Conservation (phyloP, 1,140 invertebrate species). For the Bombus ignitus region DNA sequence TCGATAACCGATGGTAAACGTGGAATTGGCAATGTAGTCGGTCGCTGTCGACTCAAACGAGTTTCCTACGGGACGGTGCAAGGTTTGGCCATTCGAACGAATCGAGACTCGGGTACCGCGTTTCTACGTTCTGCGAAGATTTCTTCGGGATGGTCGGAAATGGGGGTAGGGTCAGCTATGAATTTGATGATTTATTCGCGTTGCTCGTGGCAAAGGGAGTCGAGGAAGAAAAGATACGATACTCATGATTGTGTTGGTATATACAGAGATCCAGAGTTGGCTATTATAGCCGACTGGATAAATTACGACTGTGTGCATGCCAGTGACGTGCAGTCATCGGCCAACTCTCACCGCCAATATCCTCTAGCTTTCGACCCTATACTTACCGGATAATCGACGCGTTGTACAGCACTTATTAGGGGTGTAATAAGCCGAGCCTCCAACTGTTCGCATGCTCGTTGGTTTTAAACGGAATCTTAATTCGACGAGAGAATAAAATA, state of each 20-base stretch:
- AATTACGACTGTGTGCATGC: conserved; percentile 76
- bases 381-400: conserved; percentile 81
- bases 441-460: conserved; percentile 27
- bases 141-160: conserved; percentile 1
- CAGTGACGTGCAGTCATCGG: conserved; percentile 79
- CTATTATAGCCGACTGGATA: conserved; percentile 71
- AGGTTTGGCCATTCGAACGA: too few species aligned
- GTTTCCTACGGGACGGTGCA: not conserved
- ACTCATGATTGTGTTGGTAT: conserved; percentile 18
- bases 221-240: not conserved
- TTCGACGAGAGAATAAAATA: too few species aligned
- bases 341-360: conserved; percentile 72
- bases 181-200: conserved; percentile 79
- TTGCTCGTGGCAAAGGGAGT: conserved; percentile 49
- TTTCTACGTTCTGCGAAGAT: conserved; percentile 2
- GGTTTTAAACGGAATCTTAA: not conserved
- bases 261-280: conserved; percentile 39
- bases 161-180: conserved; percentile 64
- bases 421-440: conserved; percentile 73
- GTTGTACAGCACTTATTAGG: conserved; percentile 81
- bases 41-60: not conserved
- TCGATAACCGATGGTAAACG: not conserved
- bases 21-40: not conserved
- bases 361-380: conserved; percentile 75
- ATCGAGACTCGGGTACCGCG: too few species aligned